Conservation (phyloP, 2,888 invertebrate species). For the Xiphydria camelus region DNA sequence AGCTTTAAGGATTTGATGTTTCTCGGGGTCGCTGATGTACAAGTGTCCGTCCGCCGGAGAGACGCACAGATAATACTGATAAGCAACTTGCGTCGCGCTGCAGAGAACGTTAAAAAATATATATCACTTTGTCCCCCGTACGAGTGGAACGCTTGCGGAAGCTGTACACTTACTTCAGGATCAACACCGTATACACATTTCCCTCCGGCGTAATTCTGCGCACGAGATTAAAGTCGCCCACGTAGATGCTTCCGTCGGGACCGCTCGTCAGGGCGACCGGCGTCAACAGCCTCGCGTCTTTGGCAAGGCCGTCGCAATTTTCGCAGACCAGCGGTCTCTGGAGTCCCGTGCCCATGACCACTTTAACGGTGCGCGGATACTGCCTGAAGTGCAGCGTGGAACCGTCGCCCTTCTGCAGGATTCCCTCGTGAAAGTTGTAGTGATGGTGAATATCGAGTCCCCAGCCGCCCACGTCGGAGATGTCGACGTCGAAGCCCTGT, state of each 20-base stretch:
- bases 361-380: conserved; percentile 86
- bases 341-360: conserved; percentile 90
- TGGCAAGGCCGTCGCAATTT: conserved; percentile 84
- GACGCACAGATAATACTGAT: conserved; percentile 95
- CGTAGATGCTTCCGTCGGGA: conserved; percentile 94
- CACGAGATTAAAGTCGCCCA: conserved; percentile 95
- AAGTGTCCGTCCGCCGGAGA: conserved; percentile 95
- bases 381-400: conserved; percentile 92
- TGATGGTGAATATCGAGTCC: conserved; percentile 97
- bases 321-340: conserved; percentile 85
- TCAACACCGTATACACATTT: conserved; percentile 84
- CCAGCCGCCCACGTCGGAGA: conserved; percentile 97
- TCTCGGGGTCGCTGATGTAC: conserved; percentile 94
- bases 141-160: neutral
- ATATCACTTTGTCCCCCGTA: too few species aligned
- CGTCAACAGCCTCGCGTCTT: conserved; percentile 84
- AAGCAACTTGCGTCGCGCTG: conserved; percentile 93
- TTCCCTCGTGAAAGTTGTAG: conserved; percentile 97
- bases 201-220: conserved; percentile 89
- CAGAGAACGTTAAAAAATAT: conserved; percentile 41
- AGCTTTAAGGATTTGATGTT: conserved; percentile 83
- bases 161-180: conserved; percentile 69
- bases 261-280: conserved; percentile 94
- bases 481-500: conserved; percentile 94
- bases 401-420: conserved; percentile 97